Evolutionary conservation across 1,140 invertebrate genomes (phyloP), one percentile per base, ranked within the genome.

Genomic region (Aphelinus atriplicis): DNA sequence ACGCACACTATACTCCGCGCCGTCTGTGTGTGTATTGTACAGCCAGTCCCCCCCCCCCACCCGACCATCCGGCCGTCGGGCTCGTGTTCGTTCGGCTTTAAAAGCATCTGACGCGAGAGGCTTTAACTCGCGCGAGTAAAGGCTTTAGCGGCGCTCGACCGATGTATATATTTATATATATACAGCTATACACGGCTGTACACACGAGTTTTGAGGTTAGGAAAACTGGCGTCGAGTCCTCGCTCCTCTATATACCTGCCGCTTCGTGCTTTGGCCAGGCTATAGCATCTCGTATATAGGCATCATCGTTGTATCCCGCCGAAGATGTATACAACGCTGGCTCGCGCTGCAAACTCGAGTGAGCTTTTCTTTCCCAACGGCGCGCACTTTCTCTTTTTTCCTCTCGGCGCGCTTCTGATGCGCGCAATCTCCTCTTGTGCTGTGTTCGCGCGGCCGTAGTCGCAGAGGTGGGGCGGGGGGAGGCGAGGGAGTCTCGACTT

Each of bases 311-410:
- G 26, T 26, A 26, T 26, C 26, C 26, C 26, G 26, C 26, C 26
- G 26, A 26, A 26, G 26, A 26, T 26, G 26, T 26, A 26, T 26
- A 26, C 26, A 26, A 26, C 26, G 26, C 26, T 26, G 6, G 42
- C 6, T n/a, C 55, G 58, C 58, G 42, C 51, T 53, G 46, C 46
- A 46, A 63, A 46, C 43, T 63, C 61, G 61, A 63, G 61, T n/a
- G 46, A 46, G n/a, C 58, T 6, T 60, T 47, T 43, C 50, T 51
- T 26, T 26, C 26, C 26, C 26, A 26, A 26, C 26, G 26, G 26
- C 26, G 26, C 26, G 26, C 5, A 71, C 61, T 64, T 71, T 71
- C 69, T 71, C 61, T 71, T 64, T 64, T 62, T 70, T 69, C 43
- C 45, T 26, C 26, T 26, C 42, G 5, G 46, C 47, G n/a, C 9